A percentile compares a stretch with the other conserved stretches of the same genome.
phyloP scores from a whole-genome alignment of 64 coral and sea anemone genomes.

The Orbicella faveolata region DNA sequence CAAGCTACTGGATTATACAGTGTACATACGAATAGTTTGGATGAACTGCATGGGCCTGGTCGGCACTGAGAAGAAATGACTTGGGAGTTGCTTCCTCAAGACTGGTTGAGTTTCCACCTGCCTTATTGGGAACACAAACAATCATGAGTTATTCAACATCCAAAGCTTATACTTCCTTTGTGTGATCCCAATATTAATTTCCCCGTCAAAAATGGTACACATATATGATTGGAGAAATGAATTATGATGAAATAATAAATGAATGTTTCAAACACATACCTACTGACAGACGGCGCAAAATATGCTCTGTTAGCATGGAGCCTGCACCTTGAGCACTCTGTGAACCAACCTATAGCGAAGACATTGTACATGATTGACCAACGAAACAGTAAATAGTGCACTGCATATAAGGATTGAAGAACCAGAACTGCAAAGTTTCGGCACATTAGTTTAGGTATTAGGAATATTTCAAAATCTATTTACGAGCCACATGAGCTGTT shows the following conservation, averaged over 20 bases:
- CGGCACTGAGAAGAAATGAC: slow-evolving; percentile 94
- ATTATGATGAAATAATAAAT: no score
- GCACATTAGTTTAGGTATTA: no score
- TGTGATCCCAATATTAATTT: no score
- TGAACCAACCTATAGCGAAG: slow-evolving; percentile 82
- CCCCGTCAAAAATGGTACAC: no score
- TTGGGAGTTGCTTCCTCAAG: slow-evolving; percentile 92
- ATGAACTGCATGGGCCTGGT: slow-evolving; percentile 92
- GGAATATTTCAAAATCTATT: no score
- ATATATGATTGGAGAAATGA: no score
- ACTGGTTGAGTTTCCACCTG: slow-evolving; percentile 67
- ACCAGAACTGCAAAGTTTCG: not conserved
- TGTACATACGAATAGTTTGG: slow-evolving; percentile 86
- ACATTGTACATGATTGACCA: not conserved
- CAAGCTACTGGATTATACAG: no score
- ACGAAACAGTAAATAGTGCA: not conserved
- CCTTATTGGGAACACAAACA: not conserved
- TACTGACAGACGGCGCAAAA: slow-evolving; percentile 79
- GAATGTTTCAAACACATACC: slow-evolving; percentile 13
- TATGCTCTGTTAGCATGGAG: slow-evolving; percentile 80
- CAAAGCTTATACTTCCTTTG: no score
- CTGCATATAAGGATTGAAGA: not conserved
- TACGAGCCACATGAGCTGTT: no score
- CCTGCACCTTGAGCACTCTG: slow-evolving; percentile 91
- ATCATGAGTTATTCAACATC: no score